Evolutionary conservation across 2,113 vertebrate genomes (phyloP).

Genomic region (Euleptes europaea): DNA sequence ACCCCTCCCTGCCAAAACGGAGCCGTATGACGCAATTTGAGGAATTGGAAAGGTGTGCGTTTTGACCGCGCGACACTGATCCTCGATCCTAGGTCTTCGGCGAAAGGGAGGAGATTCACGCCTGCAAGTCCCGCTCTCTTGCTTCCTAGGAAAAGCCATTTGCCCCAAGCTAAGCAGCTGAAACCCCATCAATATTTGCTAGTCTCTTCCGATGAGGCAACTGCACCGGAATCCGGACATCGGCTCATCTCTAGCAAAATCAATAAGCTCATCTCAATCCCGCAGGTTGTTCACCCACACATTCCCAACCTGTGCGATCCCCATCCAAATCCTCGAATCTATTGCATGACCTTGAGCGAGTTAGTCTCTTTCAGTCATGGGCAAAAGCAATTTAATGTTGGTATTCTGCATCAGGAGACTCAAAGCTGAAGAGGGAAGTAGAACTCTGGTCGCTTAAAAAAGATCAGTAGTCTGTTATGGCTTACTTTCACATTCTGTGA

Average conservation of each 20-base stretch:
- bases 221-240: neutral
- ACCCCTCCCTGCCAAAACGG: neutral
- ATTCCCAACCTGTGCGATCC: neutral
- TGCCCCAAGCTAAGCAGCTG: neutral
- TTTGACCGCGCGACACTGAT: neutral
- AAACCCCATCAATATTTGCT: neutral
- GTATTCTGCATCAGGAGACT: too few relatives aligned
- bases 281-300: too few relatives aligned
- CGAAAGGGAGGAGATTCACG: neutral
- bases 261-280: neutral
- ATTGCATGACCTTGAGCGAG: neutral
- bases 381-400: too few relatives aligned
- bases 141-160: neutral
- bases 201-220: neutral
- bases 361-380: too few relatives aligned
- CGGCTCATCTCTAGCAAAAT: neutral
- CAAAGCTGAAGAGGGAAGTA: too few relatives aligned
- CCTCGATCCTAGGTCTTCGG: neutral
- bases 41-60: neutral
- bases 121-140: too few relatives aligned
- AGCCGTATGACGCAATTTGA: neutral
- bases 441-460: too few relatives aligned
- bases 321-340: neutral
- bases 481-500: too few relatives aligned
- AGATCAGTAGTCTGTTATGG: too few relatives aligned